Evolutionary conservation across 2,888 invertebrate genomes (phyloP).

Genomic region (Eupeodes luniger): DNA sequence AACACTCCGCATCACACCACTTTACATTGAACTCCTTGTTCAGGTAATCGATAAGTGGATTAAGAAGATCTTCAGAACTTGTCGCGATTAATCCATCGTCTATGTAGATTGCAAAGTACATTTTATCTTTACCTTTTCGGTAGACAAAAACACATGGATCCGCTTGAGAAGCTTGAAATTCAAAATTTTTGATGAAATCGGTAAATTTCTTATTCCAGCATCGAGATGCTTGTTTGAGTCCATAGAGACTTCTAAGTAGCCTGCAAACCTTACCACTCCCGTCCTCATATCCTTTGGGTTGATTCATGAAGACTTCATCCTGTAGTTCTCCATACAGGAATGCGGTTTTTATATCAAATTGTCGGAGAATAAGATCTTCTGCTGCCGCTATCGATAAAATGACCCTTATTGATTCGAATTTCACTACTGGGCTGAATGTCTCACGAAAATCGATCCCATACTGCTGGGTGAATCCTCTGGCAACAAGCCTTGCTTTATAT

Average conservation of each 20-base stretch:
- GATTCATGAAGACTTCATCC: slow-evolving; percentile 66
- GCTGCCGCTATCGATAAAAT: slow-evolving; percentile 73
- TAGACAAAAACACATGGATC: slow-evolving; percentile 21
- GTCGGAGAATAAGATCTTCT: slow-evolving; percentile 43
- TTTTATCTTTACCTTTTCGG: slow-evolving; percentile 12
- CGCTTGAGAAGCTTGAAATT: slow-evolving; percentile 13
- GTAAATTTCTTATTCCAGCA: slow-evolving; percentile 77
- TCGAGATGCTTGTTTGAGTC: slow-evolving; percentile 77
- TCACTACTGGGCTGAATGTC: slow-evolving; percentile 80
- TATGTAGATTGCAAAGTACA: slow-evolving; percentile 7
- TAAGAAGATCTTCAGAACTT: slow-evolving; percentile 9
- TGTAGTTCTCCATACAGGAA: slow-evolving; percentile 59
- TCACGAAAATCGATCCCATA: slow-evolving; percentile 79
- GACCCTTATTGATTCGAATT: slow-evolving; percentile 77
- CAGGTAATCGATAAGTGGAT: background rate
- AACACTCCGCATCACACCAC: slow-evolving; percentile 17
- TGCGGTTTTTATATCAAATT: slow-evolving; percentile 71
- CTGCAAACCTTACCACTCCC: slow-evolving; percentile 63
- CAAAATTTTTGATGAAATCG: slow-evolving; percentile 5
- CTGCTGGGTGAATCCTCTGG: slow-evolving; percentile 78
- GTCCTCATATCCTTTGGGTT: slow-evolving; percentile 55
- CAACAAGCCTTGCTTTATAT: slow-evolving; percentile 79
- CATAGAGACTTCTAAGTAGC: slow-evolving; percentile 76
- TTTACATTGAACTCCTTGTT: slow-evolving; percentile 14
- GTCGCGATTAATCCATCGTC: slow-evolving; percentile 19